Evolutionary conservation across 2,888 invertebrate genomes (phyloP).

Genomic region (Andrena marginata): DNA sequence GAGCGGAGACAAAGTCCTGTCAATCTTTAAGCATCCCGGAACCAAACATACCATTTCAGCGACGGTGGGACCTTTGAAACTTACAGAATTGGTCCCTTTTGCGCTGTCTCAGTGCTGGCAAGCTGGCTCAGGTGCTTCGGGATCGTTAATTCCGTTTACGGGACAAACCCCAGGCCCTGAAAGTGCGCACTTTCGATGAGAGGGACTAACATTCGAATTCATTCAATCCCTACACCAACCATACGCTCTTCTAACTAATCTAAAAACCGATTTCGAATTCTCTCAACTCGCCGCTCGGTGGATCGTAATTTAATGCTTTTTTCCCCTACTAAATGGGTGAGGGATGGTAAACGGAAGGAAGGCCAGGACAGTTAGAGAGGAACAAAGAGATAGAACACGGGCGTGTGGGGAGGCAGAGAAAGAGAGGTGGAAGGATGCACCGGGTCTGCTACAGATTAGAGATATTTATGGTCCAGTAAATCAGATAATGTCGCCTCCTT

Average conservation of each 20-base stretch:
- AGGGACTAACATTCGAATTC: neutral
- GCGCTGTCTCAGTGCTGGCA: too few species aligned
- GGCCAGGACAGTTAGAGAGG: constrained; percentile 41
- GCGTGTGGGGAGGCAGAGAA: constrained; percentile 28
- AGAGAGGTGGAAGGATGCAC: constrained; percentile 57
- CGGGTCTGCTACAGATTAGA: constrained; percentile 77
- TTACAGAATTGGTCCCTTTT: too few species aligned
- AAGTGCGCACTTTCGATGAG: too few species aligned
- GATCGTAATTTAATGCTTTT: constrained; percentile 55
- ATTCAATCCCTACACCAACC: neutral
- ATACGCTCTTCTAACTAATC: neutral
- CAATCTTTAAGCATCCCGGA: too few species aligned
- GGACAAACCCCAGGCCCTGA: too few species aligned
- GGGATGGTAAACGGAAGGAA: constrained; percentile 61
- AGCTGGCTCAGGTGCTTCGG: too few species aligned
- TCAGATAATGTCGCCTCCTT: constrained; percentile 76
- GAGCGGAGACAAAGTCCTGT: too few species aligned
- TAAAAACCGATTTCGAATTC: constrained; percentile 45
- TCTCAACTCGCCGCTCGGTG: constrained; percentile 48
- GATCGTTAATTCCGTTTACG: too few species aligned
- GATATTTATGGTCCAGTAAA: constrained; percentile 82
- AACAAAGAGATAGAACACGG: constrained; percentile 34
- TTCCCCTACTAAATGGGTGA: constrained; percentile 50
- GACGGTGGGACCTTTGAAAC: too few species aligned
- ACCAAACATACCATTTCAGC: too few species aligned